These are phyloP conservation scores for Trichoplusia ni DNA, from an alignment of 1,140 invertebrate species.

Conservation along the genomic window DNA sequence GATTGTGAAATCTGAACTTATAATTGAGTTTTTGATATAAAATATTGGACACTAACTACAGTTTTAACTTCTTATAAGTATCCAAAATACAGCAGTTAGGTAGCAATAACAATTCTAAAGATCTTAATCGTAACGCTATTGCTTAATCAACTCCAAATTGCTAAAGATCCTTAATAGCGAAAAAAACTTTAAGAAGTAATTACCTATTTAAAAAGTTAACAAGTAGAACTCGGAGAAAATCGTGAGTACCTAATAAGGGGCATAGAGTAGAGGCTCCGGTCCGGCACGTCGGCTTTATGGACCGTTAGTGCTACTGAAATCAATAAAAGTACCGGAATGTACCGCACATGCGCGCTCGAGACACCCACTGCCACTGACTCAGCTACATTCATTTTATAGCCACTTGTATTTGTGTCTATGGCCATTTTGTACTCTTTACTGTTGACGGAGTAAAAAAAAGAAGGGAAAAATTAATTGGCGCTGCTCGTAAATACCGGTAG, in stretches of 20 bases:
- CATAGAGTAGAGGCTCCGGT: constrained; percentile 71
- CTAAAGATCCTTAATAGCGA: constrained; percentile 15
- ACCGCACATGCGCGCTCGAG: constrained; percentile 80
- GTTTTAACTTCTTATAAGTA: background rate
- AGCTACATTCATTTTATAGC: constrained; percentile 80
- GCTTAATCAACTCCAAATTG: constrained; percentile 26
- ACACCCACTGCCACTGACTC: constrained; percentile 66
- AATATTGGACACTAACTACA: too few relatives aligned
- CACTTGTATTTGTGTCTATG: constrained; percentile 81
- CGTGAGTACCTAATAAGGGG: constrained; percentile 78
- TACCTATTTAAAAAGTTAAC: constrained; percentile 70
- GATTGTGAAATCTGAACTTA: constrained; percentile 3
- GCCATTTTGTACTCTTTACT: constrained; percentile 77
- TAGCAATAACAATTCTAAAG: too few relatives aligned
- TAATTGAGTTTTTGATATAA: too few relatives aligned
- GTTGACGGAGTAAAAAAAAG: constrained; percentile 70
- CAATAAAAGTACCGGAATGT: constrained; percentile 84
- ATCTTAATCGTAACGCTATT: constrained; percentile 16
- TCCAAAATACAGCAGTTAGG: too few relatives aligned
- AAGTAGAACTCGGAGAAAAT: constrained; percentile 65
- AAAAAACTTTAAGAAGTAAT: constrained; percentile 31
- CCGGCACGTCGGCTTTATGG: constrained; percentile 77
- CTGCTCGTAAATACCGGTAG: constrained; percentile 50
- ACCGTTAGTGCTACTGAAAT: constrained; percentile 85
- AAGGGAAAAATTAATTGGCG: constrained; percentile 68